These are phyloP conservation scores for Anguilla japonica DNA, from an alignment of 2,113 vertebrate species.

Conservation along the genomic window DNA sequence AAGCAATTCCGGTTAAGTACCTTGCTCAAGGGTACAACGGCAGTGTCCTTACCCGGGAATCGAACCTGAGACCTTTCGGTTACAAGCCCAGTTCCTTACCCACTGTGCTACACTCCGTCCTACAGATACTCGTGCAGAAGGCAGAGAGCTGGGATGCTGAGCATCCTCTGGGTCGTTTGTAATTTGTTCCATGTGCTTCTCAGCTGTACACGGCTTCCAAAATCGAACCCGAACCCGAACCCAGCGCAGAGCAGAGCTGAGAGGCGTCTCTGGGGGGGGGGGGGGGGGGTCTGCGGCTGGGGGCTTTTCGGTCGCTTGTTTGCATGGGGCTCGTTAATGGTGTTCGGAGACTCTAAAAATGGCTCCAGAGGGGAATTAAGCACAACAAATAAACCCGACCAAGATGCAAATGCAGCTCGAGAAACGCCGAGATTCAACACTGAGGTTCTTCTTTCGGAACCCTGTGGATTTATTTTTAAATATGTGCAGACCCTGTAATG, in stretches of 20 bases:
- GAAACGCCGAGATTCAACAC: not conserved
- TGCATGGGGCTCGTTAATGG: slow-evolving; percentile 1
- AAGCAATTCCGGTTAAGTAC: too few relatives aligned
- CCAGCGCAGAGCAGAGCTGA: slow-evolving; percentile 38
- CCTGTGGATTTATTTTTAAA: slow-evolving; percentile 23
- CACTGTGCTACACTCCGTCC: too few relatives aligned
- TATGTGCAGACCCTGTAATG: not conserved
- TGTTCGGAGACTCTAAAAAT: slow-evolving; percentile 4
- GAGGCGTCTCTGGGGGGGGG: not conserved
- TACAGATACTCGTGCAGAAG: not conserved
- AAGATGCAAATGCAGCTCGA: slow-evolving; percentile 22
- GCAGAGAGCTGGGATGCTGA: not conserved
- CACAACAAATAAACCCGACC: not conserved
- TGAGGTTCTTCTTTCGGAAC: not conserved
- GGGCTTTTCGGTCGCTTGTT: slow-evolving; percentile 38
- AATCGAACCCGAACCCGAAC: slow-evolving; percentile 46
- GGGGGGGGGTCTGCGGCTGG: not conserved
- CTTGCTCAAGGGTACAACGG: too few relatives aligned
- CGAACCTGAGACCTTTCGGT: too few relatives aligned
- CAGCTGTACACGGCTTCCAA: slow-evolving; percentile 35
- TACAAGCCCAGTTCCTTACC: too few relatives aligned
- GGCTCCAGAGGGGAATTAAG: slow-evolving; percentile 9
- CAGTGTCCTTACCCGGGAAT: too few relatives aligned
- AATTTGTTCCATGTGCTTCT: slow-evolving; percentile 59
- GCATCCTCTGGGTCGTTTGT: slow-evolving; percentile 49